These are phyloP conservation scores for Percina caprodes DNA, from an alignment of 2,113 vertebrate species.

Conservation along the genomic window DNA sequence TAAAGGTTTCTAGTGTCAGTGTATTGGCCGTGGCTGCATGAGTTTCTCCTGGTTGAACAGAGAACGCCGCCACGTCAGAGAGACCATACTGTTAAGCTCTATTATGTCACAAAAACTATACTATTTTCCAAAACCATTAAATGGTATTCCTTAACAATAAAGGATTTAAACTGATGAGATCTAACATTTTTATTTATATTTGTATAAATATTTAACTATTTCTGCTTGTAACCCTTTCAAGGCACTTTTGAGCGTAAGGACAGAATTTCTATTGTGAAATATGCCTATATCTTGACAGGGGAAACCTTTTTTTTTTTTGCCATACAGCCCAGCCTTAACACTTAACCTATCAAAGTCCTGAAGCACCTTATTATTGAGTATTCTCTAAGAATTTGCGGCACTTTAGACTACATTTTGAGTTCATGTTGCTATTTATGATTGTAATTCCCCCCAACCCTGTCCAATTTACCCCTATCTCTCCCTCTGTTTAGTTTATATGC, in stretches of 20 bases:
- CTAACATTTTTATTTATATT: too few species aligned
- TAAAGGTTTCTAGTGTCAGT: too few species aligned
- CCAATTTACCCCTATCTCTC: slow-evolving; percentile 82
- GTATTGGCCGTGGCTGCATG: too few species aligned
- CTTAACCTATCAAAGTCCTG: neutral
- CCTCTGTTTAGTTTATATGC: slow-evolving; percentile 81
- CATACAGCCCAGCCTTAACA: neutral
- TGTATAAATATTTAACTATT: too few species aligned
- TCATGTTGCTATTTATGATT: slow-evolving; percentile 88
- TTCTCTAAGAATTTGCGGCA: slow-evolving; percentile 84
- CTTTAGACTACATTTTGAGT: slow-evolving; percentile 72
- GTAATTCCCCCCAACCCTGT: slow-evolving; percentile 44
- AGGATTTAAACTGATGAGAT: too few species aligned
- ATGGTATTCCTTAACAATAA: too few species aligned
- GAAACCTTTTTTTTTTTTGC: neutral
- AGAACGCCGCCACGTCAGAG: too few species aligned
- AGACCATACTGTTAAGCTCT: too few species aligned
- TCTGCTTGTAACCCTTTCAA: neutral
- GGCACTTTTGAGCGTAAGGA: neutral
- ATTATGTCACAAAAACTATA: too few species aligned
- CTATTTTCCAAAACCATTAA: too few species aligned
- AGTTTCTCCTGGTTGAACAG: too few species aligned
- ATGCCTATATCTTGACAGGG: neutral
- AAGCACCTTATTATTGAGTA: slow-evolving; percentile 89
- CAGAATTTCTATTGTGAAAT: neutral